Base-by-base conservation (phyloP, 2,888 invertebrate genomes). In the Pteria penguin region DNA sequence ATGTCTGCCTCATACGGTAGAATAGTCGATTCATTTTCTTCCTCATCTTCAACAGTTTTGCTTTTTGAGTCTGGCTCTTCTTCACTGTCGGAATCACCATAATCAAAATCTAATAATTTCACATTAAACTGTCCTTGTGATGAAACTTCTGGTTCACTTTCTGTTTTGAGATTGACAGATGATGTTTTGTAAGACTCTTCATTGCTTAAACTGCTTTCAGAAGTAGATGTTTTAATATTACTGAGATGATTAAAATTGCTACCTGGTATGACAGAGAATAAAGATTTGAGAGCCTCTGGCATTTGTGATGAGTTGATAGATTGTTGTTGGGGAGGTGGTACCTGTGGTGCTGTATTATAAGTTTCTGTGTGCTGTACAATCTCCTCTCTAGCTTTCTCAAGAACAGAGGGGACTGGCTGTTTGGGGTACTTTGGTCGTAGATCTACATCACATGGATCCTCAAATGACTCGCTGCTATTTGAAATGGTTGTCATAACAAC, bases 21-120 rank as follows among this genome's bases (percentile, higher is more conserved):
- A 26, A 60, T 29, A 8, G 60, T 60, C 22, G 75, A 60, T 1
- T 63, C 54, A 24, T 72, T 29, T 26, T 68, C 58, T 3, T 58
- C 33, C 2, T 31, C 18, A 4, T 67, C 58, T 18, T 61, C 36
- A 26, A 60, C 54, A 54, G 58, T 32, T 58, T 71, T 18, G 4
- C 66, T n/a, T 26, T 31, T 54, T 61, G 61, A 45, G 57, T 60
- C 76, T 26, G 79, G 79, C 54, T 83, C 83, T 4, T 79, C 81
- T 61, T 85, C 85, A 79, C 80, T 33, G 78, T 83, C 84, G 18
- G 85, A 85, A 75, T 84, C 84, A 26, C 76, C 76, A 71, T 85
- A 85, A 73, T 85, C 82, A 81, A 85, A 85, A 8, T 79, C 83
- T 52, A 83, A 45, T 24, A 85, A 78, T 24, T 83, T 80, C 62